phyloP scores from a whole-genome alignment of 2,888 invertebrate species.

The Amblyjoppa proteus region DNA sequence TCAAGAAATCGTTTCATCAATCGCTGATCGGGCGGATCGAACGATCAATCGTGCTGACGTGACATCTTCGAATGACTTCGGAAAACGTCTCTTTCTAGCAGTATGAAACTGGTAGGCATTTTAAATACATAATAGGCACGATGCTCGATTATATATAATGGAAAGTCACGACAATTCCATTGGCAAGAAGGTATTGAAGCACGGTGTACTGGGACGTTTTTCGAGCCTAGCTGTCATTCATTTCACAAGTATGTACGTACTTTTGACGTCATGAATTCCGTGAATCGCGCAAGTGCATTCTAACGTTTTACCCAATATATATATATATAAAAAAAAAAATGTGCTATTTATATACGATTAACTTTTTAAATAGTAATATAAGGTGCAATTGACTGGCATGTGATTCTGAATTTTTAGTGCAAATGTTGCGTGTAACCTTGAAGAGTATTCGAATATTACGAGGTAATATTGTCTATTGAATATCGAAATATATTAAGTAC shows the following conservation, averaged over 20 bases:
- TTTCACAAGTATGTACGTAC: slow-evolving; percentile 16
- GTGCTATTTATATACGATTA: slow-evolving; percentile 70
- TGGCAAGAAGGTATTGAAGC: not conserved
- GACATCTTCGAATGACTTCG: not conserved
- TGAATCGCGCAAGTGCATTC: slow-evolving; percentile 29
- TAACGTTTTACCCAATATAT: slow-evolving; percentile 24
- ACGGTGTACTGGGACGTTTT: not conserved
- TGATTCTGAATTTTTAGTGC: slow-evolving; percentile 83
- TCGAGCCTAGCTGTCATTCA: not conserved
- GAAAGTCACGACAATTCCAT: not conserved
- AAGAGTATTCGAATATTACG: slow-evolving; percentile 82
- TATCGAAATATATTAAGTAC: slow-evolving; percentile 56
- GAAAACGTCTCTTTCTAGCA: slow-evolving; percentile 32
- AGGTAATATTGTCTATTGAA: slow-evolving; percentile 75
- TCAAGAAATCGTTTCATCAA: not conserved
- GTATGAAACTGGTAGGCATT: slow-evolving; percentile 59
- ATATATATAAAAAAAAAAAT: slow-evolving; percentile 32
- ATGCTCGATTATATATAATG: not conserved
- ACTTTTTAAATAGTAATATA: slow-evolving; percentile 68
- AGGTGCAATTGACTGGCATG: slow-evolving; percentile 80
- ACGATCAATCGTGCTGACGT: not conserved
- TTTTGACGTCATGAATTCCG: slow-evolving; percentile 9
- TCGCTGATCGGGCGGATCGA: slow-evolving; percentile 3
- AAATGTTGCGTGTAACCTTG: slow-evolving; percentile 80
- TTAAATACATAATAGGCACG: not conserved